These are phyloP conservation scores for Poeciliopsis turrubarensis DNA, from an alignment of 2,113 vertebrate genomes.

Conservation along the genomic window DNA sequence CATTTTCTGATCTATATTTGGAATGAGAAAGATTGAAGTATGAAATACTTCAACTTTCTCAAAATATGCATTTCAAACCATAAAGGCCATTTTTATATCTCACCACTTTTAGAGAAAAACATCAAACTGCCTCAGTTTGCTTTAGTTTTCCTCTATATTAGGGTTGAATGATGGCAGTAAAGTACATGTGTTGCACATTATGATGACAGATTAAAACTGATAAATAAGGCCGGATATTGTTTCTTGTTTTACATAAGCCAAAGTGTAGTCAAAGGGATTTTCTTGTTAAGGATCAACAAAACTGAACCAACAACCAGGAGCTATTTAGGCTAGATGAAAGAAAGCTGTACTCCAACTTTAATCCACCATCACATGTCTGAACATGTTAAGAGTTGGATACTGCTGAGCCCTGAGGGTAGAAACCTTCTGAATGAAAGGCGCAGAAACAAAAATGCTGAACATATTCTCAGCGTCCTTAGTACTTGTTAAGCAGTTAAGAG, in stretches of 20 bases:
- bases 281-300: background rate
- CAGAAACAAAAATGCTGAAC: constrained; percentile 37
- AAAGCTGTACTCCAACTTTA: constrained; percentile 30
- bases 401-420: constrained; percentile 44
- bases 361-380: constrained; percentile 40
- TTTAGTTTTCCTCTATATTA: background rate
- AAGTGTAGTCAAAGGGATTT: constrained; percentile 18
- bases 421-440: constrained; percentile 30
- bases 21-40: background rate
- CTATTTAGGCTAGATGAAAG: constrained; percentile 30
- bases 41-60: background rate
- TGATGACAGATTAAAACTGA: constrained; percentile 22
- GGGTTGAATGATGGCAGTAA: background rate
- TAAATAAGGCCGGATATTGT: constrained; percentile 3
- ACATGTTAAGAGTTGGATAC: constrained; percentile 31
- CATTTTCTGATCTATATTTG: background rate
- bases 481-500: constrained; percentile 42
- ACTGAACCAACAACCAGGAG: constrained; percentile 20
- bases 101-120: background rate
- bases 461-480: constrained; percentile 41
- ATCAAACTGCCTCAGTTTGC: background rate
- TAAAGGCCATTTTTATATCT: background rate
- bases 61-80: background rate
- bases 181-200: background rate
- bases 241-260: constrained; percentile 16